Evolutionary conservation across 2,113 vertebrate species (phyloP).

Genomic region (Gymnorhina tibicen): DNA sequence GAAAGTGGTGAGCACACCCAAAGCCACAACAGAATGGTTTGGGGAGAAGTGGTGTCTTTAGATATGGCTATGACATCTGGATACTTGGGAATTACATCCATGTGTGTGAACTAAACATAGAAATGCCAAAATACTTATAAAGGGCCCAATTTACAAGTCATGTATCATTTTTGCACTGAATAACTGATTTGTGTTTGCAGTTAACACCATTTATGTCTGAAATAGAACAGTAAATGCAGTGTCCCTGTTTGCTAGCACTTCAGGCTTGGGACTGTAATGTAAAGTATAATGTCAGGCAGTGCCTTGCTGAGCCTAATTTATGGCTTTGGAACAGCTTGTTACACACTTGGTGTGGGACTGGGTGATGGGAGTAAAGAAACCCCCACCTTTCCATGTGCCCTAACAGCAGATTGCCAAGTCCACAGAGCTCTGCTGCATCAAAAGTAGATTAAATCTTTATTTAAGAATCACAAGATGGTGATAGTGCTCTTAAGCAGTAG

Average conservation of each 20-base stretch:
- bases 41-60: not conserved
- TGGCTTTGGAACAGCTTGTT: constrained; percentile 27
- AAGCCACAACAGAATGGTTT: not conserved
- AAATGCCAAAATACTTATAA: not conserved
- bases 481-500: constrained; percentile 26
- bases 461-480: constrained; percentile 19
- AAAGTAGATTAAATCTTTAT: constrained; percentile 43
- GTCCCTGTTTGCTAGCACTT: not conserved
- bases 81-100: not conserved
- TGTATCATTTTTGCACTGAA: constrained; percentile 19
- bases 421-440: not conserved
- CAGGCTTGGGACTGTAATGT: not conserved
- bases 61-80: not conserved
- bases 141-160: not conserved
- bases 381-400: not conserved
- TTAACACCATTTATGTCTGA: constrained; percentile 17
- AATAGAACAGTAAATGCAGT: not conserved
- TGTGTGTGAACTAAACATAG: not conserved
- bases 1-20: not conserved
- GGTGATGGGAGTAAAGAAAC: not conserved
- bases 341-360: not conserved
- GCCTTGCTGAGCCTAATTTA: not conserved
- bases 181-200: constrained; percentile 24
- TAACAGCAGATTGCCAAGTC: constrained; percentile 1
- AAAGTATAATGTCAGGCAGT: not conserved